Percentiles rank a stretch among this genome's conserved stretches.
phyloP scores from a whole-genome alignment of 92 coral and sea anemone species.

The Porites divaricata region DNA sequence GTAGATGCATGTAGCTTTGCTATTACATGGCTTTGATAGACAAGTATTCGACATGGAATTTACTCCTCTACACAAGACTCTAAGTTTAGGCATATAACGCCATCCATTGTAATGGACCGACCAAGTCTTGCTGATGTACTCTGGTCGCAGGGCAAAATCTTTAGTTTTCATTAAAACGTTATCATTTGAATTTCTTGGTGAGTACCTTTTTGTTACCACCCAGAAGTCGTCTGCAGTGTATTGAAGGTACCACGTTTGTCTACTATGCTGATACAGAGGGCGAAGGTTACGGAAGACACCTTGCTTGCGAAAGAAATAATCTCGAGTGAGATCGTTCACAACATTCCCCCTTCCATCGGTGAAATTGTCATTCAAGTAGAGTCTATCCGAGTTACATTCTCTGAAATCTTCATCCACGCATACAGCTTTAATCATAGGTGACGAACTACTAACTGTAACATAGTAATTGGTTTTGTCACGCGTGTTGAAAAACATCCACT shows the following conservation, averaged over 20 bases:
- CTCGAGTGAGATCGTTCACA: conserved; percentile 50
- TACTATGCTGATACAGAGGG: conserved; percentile 70
- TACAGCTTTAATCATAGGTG: conserved; percentile 61
- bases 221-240: conserved; percentile 62
- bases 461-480: conserved; percentile 23
- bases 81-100: conserved; percentile 26
- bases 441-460: not conserved
- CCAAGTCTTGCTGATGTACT: conserved; percentile 76
- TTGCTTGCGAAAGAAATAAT: conserved; percentile 56
- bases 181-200: not conserved
- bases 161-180: conserved; percentile 43
- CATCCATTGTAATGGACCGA: conserved; percentile 59
- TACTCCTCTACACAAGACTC: conserved; percentile 71
- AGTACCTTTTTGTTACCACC: conserved; percentile 46
- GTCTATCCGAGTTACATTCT: conserved; percentile 76
- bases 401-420: conserved; percentile 81
- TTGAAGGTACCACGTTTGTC: conserved; percentile 54
- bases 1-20: conserved; percentile 52
- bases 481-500: conserved; percentile 55
- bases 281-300: conserved; percentile 62
- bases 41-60: conserved; percentile 55
- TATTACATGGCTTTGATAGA: conserved; percentile 55
- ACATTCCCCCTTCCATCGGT: conserved; percentile 26
- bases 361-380: conserved; percentile 65
- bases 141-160: conserved; percentile 79